Evolutionary conservation across 1,140 invertebrate species (phyloP).

Genomic region (Heliconius hewitsoni): DNA sequence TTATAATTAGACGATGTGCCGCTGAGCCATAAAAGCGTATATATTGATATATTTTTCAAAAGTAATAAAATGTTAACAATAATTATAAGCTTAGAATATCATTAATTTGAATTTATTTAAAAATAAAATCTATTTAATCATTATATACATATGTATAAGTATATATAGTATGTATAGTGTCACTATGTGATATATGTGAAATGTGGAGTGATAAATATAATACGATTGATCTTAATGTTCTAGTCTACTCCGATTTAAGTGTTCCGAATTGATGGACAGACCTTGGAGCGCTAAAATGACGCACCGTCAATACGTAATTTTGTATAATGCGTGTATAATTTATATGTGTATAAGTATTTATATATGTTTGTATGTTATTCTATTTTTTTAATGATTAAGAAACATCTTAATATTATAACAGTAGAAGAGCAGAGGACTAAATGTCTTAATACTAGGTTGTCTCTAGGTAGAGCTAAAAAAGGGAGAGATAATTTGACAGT

Average conservation of each 20-base stretch:
- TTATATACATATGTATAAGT: constrained; percentile 13
- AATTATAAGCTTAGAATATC: no score
- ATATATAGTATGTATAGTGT: constrained; percentile 19
- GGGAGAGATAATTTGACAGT: background rate
- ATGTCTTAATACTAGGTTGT: no score
- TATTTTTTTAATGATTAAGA: no score
- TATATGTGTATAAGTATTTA: background rate
- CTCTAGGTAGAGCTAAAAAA: no score
- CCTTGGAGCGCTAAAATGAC: constrained; percentile 38
- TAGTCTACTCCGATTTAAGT: constrained; percentile 44
- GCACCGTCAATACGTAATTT: constrained; percentile 18
- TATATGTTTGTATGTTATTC: background rate
- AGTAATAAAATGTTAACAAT: background rate
- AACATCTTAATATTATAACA: no score
- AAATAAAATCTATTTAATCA: background rate
- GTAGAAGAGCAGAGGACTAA: no score
- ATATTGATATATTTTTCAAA: background rate
- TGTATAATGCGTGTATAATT: constrained; percentile 16
- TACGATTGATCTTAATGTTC: constrained; percentile 45
- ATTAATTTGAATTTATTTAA: no score
- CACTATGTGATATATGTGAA: constrained; percentile 13
- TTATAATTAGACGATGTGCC: no score
- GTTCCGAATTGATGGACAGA: constrained; percentile 38
- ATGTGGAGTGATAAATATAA: background rate
- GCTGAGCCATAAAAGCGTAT: no score